These are phyloP conservation scores for Pristionchus fissidentatus DNA, from an alignment of 2,888 invertebrate genomes.

Conservation along the genomic window DNA sequence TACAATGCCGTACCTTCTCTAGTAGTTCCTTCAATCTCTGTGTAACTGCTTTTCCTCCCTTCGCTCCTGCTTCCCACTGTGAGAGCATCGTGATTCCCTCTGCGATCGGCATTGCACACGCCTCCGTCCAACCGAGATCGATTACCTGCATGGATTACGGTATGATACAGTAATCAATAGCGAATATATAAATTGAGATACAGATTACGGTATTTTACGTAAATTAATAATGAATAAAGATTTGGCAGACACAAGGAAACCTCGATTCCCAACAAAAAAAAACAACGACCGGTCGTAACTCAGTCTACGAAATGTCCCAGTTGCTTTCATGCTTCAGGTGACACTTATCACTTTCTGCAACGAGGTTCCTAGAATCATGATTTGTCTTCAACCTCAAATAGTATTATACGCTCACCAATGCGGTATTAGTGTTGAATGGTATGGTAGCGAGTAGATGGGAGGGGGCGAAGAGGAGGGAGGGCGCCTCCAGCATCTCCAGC, in stretches of 20 bases:
- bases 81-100: constrained; percentile 89
- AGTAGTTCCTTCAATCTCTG: constrained; percentile 54
- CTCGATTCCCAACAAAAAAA: too few relatives aligned
- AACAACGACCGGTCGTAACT: too few relatives aligned
- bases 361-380: too few relatives aligned
- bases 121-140: constrained; percentile 90
- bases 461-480: constrained; percentile 88
- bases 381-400: too few relatives aligned
- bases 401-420: constrained; percentile 80
- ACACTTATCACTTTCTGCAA: too few relatives aligned
- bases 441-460: constrained; percentile 88
- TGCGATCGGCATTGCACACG: constrained; percentile 80
- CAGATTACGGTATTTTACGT: too few relatives aligned
- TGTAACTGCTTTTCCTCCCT: constrained; percentile 53
- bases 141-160: constrained; percentile 79
- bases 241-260: background rate
- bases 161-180: background rate
- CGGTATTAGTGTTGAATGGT: constrained; percentile 87
- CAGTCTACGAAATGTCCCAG: too few relatives aligned
- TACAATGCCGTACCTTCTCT: constrained; percentile 37
- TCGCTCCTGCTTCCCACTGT: constrained; percentile 86
- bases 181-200: background rate
- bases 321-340: too few relatives aligned
- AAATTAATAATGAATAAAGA: background rate
- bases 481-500: constrained; percentile 76